Evolutionary conservation across 2,888 invertebrate species (phyloP), one percentile per base, ranked within the genome.

Genomic region (Temnothorax unifasciatus): DNA sequence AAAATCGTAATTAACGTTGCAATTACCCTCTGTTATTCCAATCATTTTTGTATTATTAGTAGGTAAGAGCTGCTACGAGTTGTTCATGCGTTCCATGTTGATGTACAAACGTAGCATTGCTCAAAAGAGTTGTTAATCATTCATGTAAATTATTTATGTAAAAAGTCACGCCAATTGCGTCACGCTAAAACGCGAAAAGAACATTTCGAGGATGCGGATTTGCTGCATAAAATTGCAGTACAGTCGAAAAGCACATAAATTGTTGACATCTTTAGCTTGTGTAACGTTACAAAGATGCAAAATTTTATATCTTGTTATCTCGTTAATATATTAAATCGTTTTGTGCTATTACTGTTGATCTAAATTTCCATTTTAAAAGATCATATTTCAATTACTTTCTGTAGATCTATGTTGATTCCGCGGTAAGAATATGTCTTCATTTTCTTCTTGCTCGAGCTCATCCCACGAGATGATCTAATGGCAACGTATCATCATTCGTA

Each of bases 141-240:
- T 66, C 15, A 44, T 13, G 41, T 54, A 54, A 77, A 77, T 77
- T 1, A 52, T 75, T 75, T 47, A 34, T n/a, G 13, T 34, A 66
- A 21, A 66, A 21, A 41, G 34, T 50, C 50, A 50, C 47, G 38
- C 18, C 8, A 52, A 21, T 29, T n/a, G 29, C 15, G 25, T 41
- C n/a, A 41, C 47, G 34, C 8, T 38, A 63, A 38, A 50, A 50
- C 2, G 38, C 11, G 38, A 21, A 44, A 54, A 66, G 29, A 68
- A 44, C 64, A 38, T n/a, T 76, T 66, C 18, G 13, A 13, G 21
- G 2, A 5, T 9, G 76, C 18, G 25, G 25, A 38, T 21, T 64
- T 6, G 18, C 5, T 54, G 41, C n/a, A 54, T 9, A 4, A 66
- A 52, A 41, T 64, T 52, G n/a, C 4, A 18, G 13, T 11, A 25